phyloP scores from a whole-genome alignment of 2,113 vertebrate species.

The Rhynchopsitta pachyrhyncha region DNA sequence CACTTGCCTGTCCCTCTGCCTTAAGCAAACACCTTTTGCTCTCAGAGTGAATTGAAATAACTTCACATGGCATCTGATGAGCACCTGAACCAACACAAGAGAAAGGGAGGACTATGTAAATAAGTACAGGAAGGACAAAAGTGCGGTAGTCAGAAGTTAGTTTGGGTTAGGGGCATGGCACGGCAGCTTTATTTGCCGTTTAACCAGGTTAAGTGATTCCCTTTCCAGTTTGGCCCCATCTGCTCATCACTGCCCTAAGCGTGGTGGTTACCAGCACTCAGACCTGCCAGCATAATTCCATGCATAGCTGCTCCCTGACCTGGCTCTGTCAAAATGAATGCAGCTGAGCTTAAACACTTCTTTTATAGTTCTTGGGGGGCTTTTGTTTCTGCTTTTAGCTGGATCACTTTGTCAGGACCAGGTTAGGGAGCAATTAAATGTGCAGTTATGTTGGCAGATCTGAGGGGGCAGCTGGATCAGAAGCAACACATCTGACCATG shows the following conservation, averaged over 20 bases:
- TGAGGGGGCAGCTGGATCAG: constrained; percentile 59
- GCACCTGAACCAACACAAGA: neutral
- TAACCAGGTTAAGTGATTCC: constrained; percentile 34
- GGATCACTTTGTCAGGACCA: constrained; percentile 54
- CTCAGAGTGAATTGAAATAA: neutral
- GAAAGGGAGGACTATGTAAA: neutral
- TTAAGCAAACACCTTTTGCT: neutral
- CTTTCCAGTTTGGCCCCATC: constrained; percentile 3
- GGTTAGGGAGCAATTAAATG: constrained; percentile 64
- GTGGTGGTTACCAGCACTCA: neutral
- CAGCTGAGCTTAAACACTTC: constrained; percentile 65
- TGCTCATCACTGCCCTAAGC: constrained; percentile 47
- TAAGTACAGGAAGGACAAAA: neutral
- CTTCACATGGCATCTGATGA: neutral
- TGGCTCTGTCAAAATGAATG: constrained; percentile 61
- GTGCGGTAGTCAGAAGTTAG: neutral
- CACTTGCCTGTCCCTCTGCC: neutral
- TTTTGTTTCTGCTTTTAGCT: constrained; percentile 63
- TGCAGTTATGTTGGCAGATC: constrained; percentile 56
- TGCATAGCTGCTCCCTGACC: constrained; percentile 58
- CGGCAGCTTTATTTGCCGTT: neutral
- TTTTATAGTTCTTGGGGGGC: constrained; percentile 64
- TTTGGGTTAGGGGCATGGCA: neutral
- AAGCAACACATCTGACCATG: constrained; percentile 53
- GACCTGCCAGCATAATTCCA: constrained; percentile 40